A percentile compares a stretch with the other conserved stretches of the same genome.
phyloP scores from a whole-genome alignment of 2,888 invertebrate genomes.

The Catocala sponsa region DNA sequence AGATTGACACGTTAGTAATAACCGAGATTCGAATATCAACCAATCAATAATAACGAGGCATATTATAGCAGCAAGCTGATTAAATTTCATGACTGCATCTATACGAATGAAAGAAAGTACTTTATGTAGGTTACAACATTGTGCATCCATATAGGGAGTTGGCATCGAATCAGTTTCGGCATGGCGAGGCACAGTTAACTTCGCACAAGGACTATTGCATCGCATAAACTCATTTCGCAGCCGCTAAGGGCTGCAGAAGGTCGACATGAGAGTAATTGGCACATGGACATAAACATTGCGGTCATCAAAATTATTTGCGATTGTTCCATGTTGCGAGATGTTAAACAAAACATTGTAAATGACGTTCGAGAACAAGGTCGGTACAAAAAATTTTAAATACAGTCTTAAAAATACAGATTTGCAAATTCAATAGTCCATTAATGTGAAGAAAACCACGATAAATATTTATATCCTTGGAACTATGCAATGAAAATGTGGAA shows the following conservation, averaged over 20 bases:
- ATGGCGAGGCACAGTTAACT: constrained; percentile 47
- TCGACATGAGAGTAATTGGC: constrained; percentile 65
- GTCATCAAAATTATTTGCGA: constrained; percentile 72
- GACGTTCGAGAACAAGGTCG: constrained; percentile 66
- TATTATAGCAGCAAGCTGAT: neutral
- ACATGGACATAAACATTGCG: constrained; percentile 69
- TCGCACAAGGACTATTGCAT: constrained; percentile 57
- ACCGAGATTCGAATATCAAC: too few species aligned
- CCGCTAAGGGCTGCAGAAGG: constrained; percentile 63
- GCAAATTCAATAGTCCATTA: neutral
- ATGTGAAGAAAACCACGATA: neutral
- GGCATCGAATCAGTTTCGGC: constrained; percentile 48
- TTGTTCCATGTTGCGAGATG: constrained; percentile 69
- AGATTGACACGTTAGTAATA: too few species aligned
- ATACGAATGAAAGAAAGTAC: constrained; percentile 26
- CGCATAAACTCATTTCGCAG: constrained; percentile 37
- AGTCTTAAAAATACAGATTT: constrained; percentile 38
- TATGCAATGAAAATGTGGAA: neutral
- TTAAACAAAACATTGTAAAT: constrained; percentile 70
- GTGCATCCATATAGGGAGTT: constrained; percentile 43
- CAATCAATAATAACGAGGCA: neutral
- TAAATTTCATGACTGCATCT: constrained; percentile 5
- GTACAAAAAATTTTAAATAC: constrained; percentile 62
- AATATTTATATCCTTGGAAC: constrained; percentile 4
- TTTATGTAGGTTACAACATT: constrained; percentile 49